Base-by-base conservation (phyloP, 2,888 invertebrate species). In the Drosophila kanekoi region DNA sequence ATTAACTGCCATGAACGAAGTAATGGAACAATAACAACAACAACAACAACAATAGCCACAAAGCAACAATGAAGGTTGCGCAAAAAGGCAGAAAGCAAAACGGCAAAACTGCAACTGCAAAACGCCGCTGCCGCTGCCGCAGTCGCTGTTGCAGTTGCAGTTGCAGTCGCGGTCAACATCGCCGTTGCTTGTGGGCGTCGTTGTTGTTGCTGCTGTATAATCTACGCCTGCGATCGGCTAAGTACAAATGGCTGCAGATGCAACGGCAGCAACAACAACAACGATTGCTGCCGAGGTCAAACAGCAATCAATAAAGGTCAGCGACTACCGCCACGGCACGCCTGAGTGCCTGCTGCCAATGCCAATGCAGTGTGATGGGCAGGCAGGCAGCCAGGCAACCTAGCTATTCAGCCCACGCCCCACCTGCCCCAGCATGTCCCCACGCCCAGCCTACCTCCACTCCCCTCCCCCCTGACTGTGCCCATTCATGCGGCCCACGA, bases 261-360 rank as follows among this genome's bases (percentile, higher is more conserved):
- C 81, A 83, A 64, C 82, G 68, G 77, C 44, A 75, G 18, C 60
- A 69, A 32, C 59, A 67, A 58, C 72, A 80, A 49, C 79, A 71
- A 81, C 71, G 62, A 72, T 77, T 67, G 81, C 70, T 78, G 64
- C 66, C 89, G 85, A 85, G 90, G 91, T 90, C 91, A 90, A 91
- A 89, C 88, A 90, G 90, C 91, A 90, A 90, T 90, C 91, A 91
- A 90, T 91, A 89, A 90, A 90, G 91, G 90, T 90, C 90, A 87
- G 72, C 89, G 81, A 89, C 87, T 81, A 87, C 87, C 73, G 81
- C 87, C 74, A 60, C 61, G 89, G 89, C 83, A 84, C 87, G 83
- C 83, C 83, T 84, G 87, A 88, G 71, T 84, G 83, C 83, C 83
- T 88, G 70, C 83, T 77, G 77, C 88, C 83, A 88, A 88, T 83